Evolutionary conservation across 1,140 invertebrate species (phyloP), one percentile per base, ranked within the genome.

Genomic region (Pemphigus obesinymphae): DNA sequence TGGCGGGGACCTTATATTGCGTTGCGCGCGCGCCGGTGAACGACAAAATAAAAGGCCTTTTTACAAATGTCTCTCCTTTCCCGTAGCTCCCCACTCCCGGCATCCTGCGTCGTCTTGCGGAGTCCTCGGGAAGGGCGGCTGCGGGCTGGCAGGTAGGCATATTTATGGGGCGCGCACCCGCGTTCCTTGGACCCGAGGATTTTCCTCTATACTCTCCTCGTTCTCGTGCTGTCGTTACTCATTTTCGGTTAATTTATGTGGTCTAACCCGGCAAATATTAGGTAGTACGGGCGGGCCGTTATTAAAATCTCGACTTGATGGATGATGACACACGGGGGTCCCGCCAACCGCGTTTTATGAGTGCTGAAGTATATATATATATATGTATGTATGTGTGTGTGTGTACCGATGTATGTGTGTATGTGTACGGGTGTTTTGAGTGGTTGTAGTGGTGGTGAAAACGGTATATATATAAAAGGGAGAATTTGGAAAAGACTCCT

Each of bases 191-290:
- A 80, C 76, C 76, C 15, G 63, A 80, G 37, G 76, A 80, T 80
- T 80, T 80, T 43, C 76, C n/a, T n/a, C n/a, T 13, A 40, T 13
- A 40, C 73, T 78, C 37, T n/a, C 40, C 48, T 78, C 55, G 75
- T 78, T 13, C 8, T 45, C 76, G 76, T 80, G 75, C 61, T 13
- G 43, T 45, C 76, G 76, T 80, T 80, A 80, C 76, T 80, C 76
- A 80, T 80, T 80, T 80, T 80, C 75, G 75, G 75, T 80, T 80
- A 80, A 80, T 80, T 80, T 80, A 80, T 80, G 75, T 80, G 75
- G 75, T 80, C 75, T 80, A 73, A 73, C 50, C 55, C 53, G 15
- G 75, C 75, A 63, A 80, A 80, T 80, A 80, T 80, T 80, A 80
- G 75, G 55, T 80, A 80, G 75, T 61, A 61, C 53, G 37, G 37